Evolutionary conservation across 2,113 vertebrate genomes (phyloP).

Genomic region (Balaenoptera acutorostrata): DNA sequence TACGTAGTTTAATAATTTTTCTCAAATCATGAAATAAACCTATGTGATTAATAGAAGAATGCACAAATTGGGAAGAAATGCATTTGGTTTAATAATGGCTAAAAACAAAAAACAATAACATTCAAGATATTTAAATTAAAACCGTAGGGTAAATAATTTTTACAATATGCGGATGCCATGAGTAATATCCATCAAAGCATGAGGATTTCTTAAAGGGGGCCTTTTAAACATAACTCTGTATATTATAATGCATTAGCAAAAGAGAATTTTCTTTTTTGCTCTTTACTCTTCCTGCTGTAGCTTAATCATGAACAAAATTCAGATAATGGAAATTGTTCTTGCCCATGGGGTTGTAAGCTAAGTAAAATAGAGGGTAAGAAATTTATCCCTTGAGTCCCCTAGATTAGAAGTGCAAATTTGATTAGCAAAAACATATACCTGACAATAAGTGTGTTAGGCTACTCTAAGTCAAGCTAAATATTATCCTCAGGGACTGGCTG

Average conservation of each 20-base stretch:
- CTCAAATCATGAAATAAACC: background rate
- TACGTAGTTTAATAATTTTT: background rate
- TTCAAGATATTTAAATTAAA: background rate
- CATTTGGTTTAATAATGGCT: background rate
- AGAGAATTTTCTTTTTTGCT: background rate
- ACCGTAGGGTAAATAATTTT: background rate
- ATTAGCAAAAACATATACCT: conserved; percentile 51
- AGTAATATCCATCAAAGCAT: background rate
- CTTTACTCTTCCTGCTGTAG: background rate
- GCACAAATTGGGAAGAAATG: background rate
- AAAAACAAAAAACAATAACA: background rate
- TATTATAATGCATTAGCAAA: background rate
- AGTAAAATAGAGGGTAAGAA: conserved; percentile 23
- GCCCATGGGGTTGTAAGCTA: background rate
- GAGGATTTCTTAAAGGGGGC: background rate
- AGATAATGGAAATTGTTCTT: conserved; percentile 17
- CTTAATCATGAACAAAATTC: conserved; percentile 3
- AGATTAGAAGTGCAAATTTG: conserved; percentile 49
- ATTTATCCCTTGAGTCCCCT: conserved; percentile 14
- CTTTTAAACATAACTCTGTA: background rate
- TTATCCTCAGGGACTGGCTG: background rate
- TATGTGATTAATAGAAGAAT: background rate
- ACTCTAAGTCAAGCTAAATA: conserved; percentile 36
- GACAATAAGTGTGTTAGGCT: conserved; percentile 6
- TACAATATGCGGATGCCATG: background rate